Evolutionary conservation across 2,888 invertebrate genomes (phyloP).

Genomic region (Caprella mutica): DNA sequence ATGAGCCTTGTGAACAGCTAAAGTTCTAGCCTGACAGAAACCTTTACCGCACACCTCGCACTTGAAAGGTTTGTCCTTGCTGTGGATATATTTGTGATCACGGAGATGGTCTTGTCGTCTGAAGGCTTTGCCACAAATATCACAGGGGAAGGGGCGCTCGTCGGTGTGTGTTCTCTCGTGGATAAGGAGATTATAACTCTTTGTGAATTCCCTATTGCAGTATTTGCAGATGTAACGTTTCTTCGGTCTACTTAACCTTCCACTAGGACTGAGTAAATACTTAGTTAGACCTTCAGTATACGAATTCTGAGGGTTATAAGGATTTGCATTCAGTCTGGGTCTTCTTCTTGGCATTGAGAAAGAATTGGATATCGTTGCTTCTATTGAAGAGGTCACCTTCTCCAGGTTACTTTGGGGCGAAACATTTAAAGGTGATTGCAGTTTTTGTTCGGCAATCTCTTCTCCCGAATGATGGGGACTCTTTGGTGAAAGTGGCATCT

Average conservation of each 20-base stretch:
- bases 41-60: constrained; percentile 44
- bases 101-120: constrained; percentile 88
- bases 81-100: constrained; percentile 87
- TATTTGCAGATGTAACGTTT: constrained; percentile 98
- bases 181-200: constrained; percentile 91
- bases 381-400: too few relatives aligned
- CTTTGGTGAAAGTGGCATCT: too few relatives aligned
- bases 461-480: too few relatives aligned
- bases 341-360: too few relatives aligned
- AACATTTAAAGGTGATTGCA: too few relatives aligned
- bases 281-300: too few relatives aligned
- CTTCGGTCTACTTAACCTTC: constrained; percentile 73
- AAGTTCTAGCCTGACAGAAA: constrained; percentile 12
- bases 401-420: too few relatives aligned
- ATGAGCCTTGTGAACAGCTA: constrained; percentile 16
- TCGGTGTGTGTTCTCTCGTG: constrained; percentile 97
- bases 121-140: constrained; percentile 95
- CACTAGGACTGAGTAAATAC: constrained; percentile 17
- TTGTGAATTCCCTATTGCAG: constrained; percentile 96
- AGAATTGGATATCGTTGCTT: too few relatives aligned
- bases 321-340: too few relatives aligned
- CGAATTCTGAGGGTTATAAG: too few relatives aligned
- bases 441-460: too few relatives aligned
- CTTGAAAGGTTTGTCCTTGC: constrained; percentile 94
- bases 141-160: constrained; percentile 93